These are phyloP conservation scores for Hydrocynus forskahlii DNA, from an alignment of 2,797 vertebrate species.

Conservation along the genomic window DNA sequence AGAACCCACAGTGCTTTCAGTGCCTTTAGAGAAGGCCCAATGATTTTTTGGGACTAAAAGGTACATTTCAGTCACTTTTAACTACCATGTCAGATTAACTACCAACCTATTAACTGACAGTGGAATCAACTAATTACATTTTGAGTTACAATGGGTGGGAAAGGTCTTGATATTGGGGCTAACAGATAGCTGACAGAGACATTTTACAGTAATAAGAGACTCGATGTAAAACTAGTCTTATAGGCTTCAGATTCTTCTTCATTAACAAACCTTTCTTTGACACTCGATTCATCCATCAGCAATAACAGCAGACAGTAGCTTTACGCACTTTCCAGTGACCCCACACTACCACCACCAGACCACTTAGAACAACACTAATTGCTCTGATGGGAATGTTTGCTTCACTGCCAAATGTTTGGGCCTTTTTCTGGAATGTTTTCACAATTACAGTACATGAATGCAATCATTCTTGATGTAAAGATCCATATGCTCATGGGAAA, in stretches of 20 bases:
- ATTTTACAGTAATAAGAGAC: background rate
- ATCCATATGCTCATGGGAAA: constrained; percentile 19
- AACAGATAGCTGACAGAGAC: background rate
- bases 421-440: background rate
- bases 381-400: background rate
- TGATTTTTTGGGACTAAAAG: no score
- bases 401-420: background rate
- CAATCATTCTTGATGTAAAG: constrained; percentile 23
- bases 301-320: background rate
- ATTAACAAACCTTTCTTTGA: background rate
- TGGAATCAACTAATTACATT: no score
- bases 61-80: no score
- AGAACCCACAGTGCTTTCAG: no score
- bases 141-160: no score
- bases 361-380: background rate
- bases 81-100: no score
- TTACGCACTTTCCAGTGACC: background rate
- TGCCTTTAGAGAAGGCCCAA: no score
- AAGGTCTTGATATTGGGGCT: no score
- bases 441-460: constrained; percentile 6
- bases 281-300: background rate
- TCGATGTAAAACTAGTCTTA: background rate
- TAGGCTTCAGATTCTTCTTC: background rate
- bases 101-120: no score
- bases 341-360: constrained; percentile 1